A percentile compares a stretch with the other conserved stretches of the same genome.
phyloP scores from a whole-genome alignment of 2,797 vertebrate species.

The Brachymystax lenok region DNA sequence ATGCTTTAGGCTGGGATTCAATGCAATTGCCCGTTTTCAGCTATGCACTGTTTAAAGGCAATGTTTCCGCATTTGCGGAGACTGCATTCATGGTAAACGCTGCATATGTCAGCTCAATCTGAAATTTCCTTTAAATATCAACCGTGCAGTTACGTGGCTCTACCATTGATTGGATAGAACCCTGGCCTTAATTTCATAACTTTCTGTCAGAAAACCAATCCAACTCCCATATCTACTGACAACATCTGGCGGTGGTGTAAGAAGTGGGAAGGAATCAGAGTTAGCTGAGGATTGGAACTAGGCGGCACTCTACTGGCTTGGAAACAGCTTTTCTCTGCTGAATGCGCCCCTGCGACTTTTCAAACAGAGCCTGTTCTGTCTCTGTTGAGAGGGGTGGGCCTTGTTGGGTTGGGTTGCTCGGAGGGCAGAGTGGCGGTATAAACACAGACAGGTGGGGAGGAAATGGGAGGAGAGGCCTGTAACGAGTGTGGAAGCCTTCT shows the following conservation, averaged over 20 bases:
- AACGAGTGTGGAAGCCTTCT: conserved; percentile 44
- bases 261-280: too few species aligned
- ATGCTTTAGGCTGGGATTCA: background rate
- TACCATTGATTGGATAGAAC: too few species aligned
- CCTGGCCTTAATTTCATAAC: background rate
- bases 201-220: background rate
- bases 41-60: too few species aligned
- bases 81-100: too few species aligned
- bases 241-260: background rate
- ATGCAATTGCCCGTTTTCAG: too few species aligned
- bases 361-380: conserved; percentile 60
- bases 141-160: too few species aligned
- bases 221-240: background rate
- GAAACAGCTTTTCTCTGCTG: background rate
- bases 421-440: conserved; percentile 50
- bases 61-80: too few species aligned
- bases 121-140: too few species aligned
- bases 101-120: too few species aligned
- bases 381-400: conserved; percentile 47
- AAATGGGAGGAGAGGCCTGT: conserved; percentile 54
- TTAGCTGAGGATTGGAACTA: background rate
- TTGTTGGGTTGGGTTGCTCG: background rate
- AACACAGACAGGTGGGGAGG: conserved; percentile 70
- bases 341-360: background rate
- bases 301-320: background rate